A percentile compares a stretch with the other conserved stretches of the same genome.
Conservation (phyloP, 1,140 invertebrate genomes). For the Drosophila pallidifrons region DNA sequence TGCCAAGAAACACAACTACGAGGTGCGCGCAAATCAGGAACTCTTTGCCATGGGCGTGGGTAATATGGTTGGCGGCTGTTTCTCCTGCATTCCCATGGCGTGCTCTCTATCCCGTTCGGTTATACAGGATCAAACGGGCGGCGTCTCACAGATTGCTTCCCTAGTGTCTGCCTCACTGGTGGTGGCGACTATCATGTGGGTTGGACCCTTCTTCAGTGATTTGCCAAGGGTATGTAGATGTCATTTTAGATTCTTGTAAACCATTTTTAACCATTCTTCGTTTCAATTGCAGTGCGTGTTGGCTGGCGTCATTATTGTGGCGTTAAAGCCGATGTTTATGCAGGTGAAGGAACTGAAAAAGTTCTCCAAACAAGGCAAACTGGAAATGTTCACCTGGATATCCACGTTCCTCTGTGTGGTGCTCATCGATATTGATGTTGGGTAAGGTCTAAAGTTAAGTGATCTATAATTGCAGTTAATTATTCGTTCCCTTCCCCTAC, state of each 20-base stretch:
- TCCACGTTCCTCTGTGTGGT: constrained; percentile 92
- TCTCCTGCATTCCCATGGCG: constrained; percentile 93
- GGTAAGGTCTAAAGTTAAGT: constrained; percentile 57
- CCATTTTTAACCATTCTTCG: background rate
- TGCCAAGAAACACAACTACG: constrained; percentile 94
- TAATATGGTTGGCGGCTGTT: constrained; percentile 93
- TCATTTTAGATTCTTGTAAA: rapidly evolving
- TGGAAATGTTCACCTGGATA: constrained; percentile 95
- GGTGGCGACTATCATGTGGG: constrained; percentile 91
- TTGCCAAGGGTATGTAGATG: constrained; percentile 88
- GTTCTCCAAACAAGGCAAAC: constrained; percentile 91
- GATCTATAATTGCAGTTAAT: background rate
- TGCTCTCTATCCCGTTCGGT: constrained; percentile 93
- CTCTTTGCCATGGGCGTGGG: constrained; percentile 91
- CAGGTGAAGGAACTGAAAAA: constrained; percentile 91
- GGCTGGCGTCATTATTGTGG: constrained; percentile 95
- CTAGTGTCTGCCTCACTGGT: constrained; percentile 90
- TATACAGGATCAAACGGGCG: constrained; percentile 92
- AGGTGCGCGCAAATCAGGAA: constrained; percentile 96
- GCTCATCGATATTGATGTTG: constrained; percentile 93
- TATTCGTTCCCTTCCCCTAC: background rate
- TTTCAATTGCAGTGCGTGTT: constrained; percentile 87
- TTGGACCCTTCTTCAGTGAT: constrained; percentile 93
- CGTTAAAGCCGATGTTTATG: constrained; percentile 94
- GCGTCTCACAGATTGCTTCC: constrained; percentile 92